Conservation (phyloP, 2,113 vertebrate genomes). For the Seriola quinqueradiata region DNA sequence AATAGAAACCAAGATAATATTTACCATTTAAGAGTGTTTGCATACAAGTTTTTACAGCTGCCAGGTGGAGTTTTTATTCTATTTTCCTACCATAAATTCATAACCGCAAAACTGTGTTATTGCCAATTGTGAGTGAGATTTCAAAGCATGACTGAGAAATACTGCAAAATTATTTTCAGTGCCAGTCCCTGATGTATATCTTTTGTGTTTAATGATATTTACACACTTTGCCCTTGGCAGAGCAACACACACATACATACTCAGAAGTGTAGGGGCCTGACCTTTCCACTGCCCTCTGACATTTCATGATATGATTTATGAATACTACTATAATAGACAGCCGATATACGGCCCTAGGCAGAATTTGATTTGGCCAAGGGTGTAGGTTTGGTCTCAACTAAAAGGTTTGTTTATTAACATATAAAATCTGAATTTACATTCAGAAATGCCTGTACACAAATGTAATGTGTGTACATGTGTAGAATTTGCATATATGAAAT, state of each 20-base stretch:
- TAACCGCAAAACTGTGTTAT: slow-evolving; percentile 7
- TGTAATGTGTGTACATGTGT: too few species aligned
- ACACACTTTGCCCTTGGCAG: slow-evolving; percentile 38
- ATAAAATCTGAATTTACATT: too few species aligned
- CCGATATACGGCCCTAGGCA: too few species aligned
- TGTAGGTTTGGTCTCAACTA: too few species aligned
- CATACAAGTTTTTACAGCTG: slow-evolving; percentile 42
- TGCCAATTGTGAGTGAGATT: neutral
- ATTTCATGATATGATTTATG: slow-evolving; percentile 63
- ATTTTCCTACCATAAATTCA: slow-evolving; percentile 2
- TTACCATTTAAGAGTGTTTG: slow-evolving; percentile 41
- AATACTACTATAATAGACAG: slow-evolving; percentile 1
- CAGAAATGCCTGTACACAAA: too few species aligned
- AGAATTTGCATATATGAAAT: too few species aligned
- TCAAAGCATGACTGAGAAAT: slow-evolving; percentile 1
- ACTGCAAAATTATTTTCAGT: neutral
- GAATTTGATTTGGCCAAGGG: too few species aligned
- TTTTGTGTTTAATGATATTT: slow-evolving; percentile 21
- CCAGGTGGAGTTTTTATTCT: neutral
- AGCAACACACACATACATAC: slow-evolving; percentile 21
- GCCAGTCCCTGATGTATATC: neutral
- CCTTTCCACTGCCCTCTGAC: slow-evolving; percentile 45
- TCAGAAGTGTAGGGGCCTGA: neutral
- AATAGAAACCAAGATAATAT: neutral
- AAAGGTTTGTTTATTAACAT: too few species aligned